phyloP scores from a whole-genome alignment of 2,113 vertebrate genomes.

The Noturus placidus region DNA sequence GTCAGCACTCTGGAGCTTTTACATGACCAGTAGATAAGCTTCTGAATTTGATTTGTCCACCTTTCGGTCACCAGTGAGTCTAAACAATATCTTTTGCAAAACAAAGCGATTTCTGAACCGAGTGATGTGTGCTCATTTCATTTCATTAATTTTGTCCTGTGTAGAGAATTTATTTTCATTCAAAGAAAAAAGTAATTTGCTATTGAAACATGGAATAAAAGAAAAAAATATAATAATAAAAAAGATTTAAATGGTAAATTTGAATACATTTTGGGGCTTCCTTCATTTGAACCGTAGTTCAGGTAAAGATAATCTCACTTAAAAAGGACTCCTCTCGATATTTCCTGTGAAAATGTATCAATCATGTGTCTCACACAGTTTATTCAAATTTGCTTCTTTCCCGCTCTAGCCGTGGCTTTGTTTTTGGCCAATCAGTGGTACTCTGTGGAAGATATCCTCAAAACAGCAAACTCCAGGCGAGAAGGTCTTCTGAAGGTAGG shows the following conservation, averaged over 20 bases:
- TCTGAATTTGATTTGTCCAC: background rate
- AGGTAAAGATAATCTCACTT: background rate
- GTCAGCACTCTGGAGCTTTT: background rate
- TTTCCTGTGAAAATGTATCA: background rate
- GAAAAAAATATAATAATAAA: no score
- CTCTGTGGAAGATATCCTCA: constrained; percentile 80
- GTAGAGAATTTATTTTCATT: background rate
- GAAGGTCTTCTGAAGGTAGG: constrained; percentile 81
- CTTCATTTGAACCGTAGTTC: background rate
- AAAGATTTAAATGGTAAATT: background rate
- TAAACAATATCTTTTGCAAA: background rate
- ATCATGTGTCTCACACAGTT: background rate
- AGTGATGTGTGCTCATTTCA: background rate
- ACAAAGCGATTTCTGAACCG: background rate
- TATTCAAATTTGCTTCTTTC: constrained; percentile 15
- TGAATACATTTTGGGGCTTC: background rate
- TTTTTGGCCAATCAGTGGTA: constrained; percentile 82
- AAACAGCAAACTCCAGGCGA: constrained; percentile 72
- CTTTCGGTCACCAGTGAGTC: background rate
- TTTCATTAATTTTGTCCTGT: background rate
- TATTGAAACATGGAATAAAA: background rate
- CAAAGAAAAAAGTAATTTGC: background rate
- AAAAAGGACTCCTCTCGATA: background rate
- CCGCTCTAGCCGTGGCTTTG: constrained; percentile 78
- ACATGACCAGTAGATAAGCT: no score